Conservation (phyloP, 2,113 vertebrate species). For the Peromyscus californicus region DNA sequence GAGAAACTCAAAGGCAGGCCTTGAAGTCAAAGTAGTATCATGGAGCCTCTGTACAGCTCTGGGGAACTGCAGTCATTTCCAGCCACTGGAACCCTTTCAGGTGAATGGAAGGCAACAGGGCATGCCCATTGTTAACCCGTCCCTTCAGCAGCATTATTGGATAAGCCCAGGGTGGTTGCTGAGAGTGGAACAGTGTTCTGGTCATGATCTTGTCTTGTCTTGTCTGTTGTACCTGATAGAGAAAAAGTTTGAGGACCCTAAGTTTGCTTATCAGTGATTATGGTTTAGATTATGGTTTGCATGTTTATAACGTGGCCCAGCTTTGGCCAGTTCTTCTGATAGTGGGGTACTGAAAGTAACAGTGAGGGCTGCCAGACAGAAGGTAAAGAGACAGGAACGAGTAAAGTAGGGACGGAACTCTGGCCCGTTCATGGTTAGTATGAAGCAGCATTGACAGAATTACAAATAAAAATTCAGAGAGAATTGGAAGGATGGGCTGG, state of each 20-base stretch:
- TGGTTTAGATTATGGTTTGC: constrained; percentile 19
- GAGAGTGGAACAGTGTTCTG: constrained; percentile 1
- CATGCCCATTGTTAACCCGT: neutral
- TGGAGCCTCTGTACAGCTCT: constrained; percentile 22
- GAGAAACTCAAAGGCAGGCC: neutral
- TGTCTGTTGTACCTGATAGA: constrained; percentile 1
- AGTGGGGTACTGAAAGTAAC: neutral
- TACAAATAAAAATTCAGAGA: neutral
- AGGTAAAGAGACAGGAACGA: constrained; percentile 33
- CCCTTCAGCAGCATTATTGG: constrained; percentile 19
- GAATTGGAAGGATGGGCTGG: neutral
- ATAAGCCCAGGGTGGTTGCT: neutral
- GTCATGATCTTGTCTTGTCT: constrained; percentile 13
- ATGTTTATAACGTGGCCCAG: neutral
- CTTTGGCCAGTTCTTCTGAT: constrained; percentile 13
- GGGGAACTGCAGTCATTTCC: neutral
- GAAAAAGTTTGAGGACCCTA: neutral
- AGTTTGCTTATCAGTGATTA: neutral
- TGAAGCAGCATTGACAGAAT: neutral
- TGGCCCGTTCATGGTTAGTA: neutral
- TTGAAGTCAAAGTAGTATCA: constrained; percentile 3
- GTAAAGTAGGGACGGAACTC: neutral
- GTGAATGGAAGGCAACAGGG: neutral
- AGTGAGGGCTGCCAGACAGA: neutral
- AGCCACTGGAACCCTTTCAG: neutral